Evolutionary conservation across 2,113 vertebrate genomes (phyloP).

Genomic region (Sterna hirundo): DNA sequence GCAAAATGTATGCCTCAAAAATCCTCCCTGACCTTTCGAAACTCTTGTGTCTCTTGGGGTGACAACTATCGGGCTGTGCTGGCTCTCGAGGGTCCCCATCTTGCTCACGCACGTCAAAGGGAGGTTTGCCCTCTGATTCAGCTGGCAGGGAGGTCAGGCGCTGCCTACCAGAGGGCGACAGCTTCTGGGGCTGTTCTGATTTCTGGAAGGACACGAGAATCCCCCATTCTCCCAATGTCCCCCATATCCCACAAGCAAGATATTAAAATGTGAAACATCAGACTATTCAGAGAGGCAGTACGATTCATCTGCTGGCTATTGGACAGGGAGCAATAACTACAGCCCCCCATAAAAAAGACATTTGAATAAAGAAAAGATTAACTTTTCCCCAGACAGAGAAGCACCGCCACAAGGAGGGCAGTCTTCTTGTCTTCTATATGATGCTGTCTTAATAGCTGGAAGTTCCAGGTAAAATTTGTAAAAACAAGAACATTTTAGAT

Average conservation of each 20-base stretch:
- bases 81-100: neutral
- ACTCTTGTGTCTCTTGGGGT: neutral
- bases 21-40: constrained; percentile 61
- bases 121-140: neutral
- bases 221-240: neutral
- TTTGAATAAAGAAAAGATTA: neutral
- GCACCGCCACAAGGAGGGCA: neutral
- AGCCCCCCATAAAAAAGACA: neutral
- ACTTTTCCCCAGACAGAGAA: neutral
- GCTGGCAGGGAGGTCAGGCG: neutral
- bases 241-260: neutral
- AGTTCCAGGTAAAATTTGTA: neutral
- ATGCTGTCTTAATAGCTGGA: neutral
- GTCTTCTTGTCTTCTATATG: neutral
- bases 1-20: constrained; percentile 40
- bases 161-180: neutral
- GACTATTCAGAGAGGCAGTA: neutral
- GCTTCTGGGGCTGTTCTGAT: neutral
- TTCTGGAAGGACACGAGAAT: neutral
- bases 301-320: neutral
- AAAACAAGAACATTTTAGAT: neutral
- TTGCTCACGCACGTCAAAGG: rapidly evolving
- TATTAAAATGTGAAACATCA: neutral
- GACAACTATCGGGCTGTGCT: neutral
- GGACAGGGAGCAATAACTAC: neutral